These are phyloP conservation scores for Taenioides sp. DNA, from an alignment of 2,797 vertebrate genomes.

Conservation along the genomic window DNA sequence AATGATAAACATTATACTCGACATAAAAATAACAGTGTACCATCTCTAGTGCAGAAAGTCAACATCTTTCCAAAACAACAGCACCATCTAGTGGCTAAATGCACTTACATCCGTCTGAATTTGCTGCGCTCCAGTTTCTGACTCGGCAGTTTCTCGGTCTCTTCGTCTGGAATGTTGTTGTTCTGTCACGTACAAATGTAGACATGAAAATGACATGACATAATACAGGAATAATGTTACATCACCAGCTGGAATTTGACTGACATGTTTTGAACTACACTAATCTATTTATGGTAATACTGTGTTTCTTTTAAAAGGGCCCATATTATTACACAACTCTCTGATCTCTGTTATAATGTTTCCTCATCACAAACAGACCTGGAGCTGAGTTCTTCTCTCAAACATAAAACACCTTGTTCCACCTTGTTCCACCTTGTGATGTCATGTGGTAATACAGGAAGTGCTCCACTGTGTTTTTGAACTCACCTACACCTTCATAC, in stretches of 20 bases:
- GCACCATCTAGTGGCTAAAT: conserved; percentile 67
- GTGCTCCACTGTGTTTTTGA: too few relatives aligned
- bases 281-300: neutral
- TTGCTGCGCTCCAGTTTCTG: conserved; percentile 35
- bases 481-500: too few relatives aligned
- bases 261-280: neutral
- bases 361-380: too few relatives aligned
- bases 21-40: too few relatives aligned
- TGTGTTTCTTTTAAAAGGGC: too few relatives aligned
- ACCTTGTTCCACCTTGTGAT: too few relatives aligned
- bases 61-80: conserved; percentile 32
- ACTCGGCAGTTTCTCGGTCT: conserved; percentile 39
- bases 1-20: too few relatives aligned
- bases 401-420: too few relatives aligned
- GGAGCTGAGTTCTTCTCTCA: too few relatives aligned
- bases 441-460: too few relatives aligned
- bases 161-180: conserved; percentile 17
- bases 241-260: neutral
- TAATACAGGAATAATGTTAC: neutral
- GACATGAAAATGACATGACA: neutral
- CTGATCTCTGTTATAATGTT: too few relatives aligned
- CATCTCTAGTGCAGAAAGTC: neutral
- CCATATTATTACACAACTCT: too few relatives aligned
- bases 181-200: conserved; percentile 35
- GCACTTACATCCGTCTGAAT: conserved; percentile 68